These are phyloP conservation scores for Ianthella basta DNA, from an alignment of 37 sponge, comb jelly and placozoan species.

Conservation along the genomic window DNA sequence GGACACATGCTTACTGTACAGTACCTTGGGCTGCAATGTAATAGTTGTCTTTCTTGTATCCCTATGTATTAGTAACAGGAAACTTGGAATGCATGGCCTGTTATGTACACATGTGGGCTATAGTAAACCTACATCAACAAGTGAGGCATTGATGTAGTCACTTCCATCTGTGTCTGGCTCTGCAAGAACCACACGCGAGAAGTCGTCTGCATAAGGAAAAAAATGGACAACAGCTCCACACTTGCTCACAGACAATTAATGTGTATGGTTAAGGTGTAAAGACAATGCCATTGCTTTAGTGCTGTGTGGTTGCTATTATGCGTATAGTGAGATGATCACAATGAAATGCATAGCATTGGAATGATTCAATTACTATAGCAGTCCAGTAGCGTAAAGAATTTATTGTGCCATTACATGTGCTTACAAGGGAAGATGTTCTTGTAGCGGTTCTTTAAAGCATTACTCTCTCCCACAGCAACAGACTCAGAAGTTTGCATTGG, in stretches of 20 bases:
- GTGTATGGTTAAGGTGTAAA: no score
- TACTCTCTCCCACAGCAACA: not conserved
- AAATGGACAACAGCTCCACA: not conserved
- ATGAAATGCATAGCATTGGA: no score
- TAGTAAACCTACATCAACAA: constrained; percentile 7
- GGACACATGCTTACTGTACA: not conserved
- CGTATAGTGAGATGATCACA: no score
- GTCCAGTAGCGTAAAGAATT: no score
- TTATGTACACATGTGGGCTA: no score
- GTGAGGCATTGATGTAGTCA: constrained; percentile 34
- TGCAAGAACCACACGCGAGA: constrained; percentile 7
- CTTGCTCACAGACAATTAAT: no score
- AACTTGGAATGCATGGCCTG: no score
- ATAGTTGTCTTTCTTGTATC: constrained; percentile 18
- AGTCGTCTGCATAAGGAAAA: not conserved
- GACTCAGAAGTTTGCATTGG: not conserved
- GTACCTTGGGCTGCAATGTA: constrained; percentile 31
- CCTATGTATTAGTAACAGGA: not conserved
- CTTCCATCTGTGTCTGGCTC: not conserved
- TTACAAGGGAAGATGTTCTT: constrained; percentile 31
- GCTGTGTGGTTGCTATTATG: no score
- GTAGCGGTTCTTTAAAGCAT: constrained; percentile 9
- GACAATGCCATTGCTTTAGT: no score
- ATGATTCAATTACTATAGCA: no score
- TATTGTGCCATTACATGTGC: not conserved